phyloP scores from a whole-genome alignment of 2,797 vertebrate genomes.

The Etheostoma perlongum region DNA sequence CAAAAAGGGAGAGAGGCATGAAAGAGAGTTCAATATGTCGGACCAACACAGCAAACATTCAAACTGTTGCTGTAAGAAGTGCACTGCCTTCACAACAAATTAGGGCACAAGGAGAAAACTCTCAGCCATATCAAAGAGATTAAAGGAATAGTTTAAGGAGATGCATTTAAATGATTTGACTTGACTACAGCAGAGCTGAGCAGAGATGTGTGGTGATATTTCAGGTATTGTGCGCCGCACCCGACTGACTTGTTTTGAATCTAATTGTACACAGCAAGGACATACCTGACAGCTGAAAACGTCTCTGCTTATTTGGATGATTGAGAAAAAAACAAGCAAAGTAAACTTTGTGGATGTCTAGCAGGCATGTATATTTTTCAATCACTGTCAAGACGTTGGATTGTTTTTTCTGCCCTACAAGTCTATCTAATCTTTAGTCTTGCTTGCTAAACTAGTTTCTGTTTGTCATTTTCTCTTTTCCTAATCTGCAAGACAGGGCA shows the following conservation, averaged over 20 bases:
- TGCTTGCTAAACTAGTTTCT: constrained; percentile 50
- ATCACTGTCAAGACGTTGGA: constrained; percentile 60
- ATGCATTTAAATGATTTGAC: constrained; percentile 69
- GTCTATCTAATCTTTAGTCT: constrained; percentile 34
- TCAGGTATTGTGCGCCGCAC: constrained; percentile 47
- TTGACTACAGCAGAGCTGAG: constrained; percentile 53
- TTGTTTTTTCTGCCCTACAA: constrained; percentile 40
- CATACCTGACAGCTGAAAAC: constrained; percentile 60
- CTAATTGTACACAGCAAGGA: constrained; percentile 61
- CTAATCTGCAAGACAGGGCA: constrained; percentile 40
- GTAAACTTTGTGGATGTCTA: constrained; percentile 50
- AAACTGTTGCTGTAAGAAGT: constrained; percentile 63
- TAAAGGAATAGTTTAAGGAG: constrained; percentile 66
- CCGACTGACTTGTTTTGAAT: constrained; percentile 71
- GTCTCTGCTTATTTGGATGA: constrained; percentile 50
- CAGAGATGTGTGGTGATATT: constrained; percentile 60
- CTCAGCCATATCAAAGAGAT: constrained; percentile 63
- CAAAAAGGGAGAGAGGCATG: constrained; percentile 23
- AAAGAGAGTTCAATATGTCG: constrained; percentile 61
- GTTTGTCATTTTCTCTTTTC: constrained; percentile 49
- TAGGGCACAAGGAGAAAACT: constrained; percentile 52
- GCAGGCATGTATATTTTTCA: constrained; percentile 57
- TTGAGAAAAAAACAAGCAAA: constrained; percentile 28
- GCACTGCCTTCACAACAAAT: constrained; percentile 59
- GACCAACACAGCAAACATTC: constrained; percentile 55